Conservation (phyloP, 2,888 invertebrate species). For the Thelaira solivaga region DNA sequence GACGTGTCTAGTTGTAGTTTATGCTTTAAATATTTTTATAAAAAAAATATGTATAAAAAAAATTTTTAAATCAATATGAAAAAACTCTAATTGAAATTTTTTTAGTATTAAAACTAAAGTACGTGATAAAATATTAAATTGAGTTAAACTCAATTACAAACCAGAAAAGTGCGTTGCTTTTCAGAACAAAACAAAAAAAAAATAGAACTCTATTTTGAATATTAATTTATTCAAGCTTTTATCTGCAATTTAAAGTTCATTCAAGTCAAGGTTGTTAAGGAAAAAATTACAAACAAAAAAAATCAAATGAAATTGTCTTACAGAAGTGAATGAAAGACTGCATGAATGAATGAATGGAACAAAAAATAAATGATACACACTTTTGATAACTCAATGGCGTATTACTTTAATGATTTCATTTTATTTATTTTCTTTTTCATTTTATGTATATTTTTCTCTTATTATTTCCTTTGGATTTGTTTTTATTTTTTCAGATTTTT, state of each 20-base stretch:
- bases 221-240: constrained; percentile 9
- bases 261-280: constrained; percentile 42
- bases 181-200: too few species aligned
- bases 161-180: too few species aligned
- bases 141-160: too few species aligned
- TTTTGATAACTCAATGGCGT: constrained; percentile 33
- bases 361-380: constrained; percentile 23
- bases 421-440: constrained; percentile 15
- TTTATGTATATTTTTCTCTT: too few species aligned
- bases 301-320: constrained; percentile 13
- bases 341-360: background rate
- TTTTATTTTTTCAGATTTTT: background rate
- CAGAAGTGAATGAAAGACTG: background rate
- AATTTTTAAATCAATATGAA: too few species aligned
- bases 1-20: too few species aligned
- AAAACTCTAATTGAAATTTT: too few species aligned
- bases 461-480: too few species aligned
- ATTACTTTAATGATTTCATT: constrained; percentile 40
- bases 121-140: too few species aligned
- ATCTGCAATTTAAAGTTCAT: constrained; percentile 34
- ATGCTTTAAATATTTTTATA: too few species aligned
- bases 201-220: constrained; percentile 9
- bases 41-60: too few species aligned
- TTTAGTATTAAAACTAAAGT: too few species aligned
- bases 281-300: background rate